A percentile compares a stretch with the other conserved stretches of the same genome.
phyloP scores from a whole-genome alignment of 2,888 invertebrate genomes.

The Cacoxenus indagator region DNA sequence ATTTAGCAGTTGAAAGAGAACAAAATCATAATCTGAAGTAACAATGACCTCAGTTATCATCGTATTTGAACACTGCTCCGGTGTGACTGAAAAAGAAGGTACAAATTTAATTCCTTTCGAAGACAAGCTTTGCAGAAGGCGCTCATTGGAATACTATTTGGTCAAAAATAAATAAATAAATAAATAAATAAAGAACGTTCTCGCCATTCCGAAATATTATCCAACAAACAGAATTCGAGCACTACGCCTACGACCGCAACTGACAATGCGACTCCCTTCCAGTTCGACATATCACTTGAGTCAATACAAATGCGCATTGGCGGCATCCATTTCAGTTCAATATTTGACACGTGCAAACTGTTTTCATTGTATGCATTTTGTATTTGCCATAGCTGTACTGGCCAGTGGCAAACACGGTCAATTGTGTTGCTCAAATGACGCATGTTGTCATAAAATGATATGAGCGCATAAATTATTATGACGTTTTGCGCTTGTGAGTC shows the following conservation, averaged over 20 bases:
- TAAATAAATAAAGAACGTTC: too few species aligned
- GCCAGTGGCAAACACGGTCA: slow-evolving; percentile 17
- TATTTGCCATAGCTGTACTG: slow-evolving; percentile 28
- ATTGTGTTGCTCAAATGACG: slow-evolving; percentile 26
- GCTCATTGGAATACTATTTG: too few species aligned
- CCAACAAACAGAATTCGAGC: too few species aligned
- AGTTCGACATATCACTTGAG: background rate
- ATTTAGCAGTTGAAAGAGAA: too few species aligned
- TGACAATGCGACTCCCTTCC: background rate
- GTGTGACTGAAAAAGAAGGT: too few species aligned
- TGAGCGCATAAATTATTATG: slow-evolving; percentile 6
- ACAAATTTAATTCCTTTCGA: too few species aligned
- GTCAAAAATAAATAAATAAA: too few species aligned
- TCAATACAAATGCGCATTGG: background rate
- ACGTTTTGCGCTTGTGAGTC: background rate
- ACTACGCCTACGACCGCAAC: background rate
- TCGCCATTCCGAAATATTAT: too few species aligned
- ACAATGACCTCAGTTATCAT: too few species aligned
- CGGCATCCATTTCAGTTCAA: background rate
- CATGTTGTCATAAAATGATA: slow-evolving; percentile 20
- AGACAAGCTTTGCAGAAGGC: too few species aligned
- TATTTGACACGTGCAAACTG: background rate
- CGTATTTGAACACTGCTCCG: too few species aligned
- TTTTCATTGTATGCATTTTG: background rate
- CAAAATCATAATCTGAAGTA: too few species aligned